phyloP scores from a whole-genome alignment of 2,888 invertebrate species.

The Nomada lathburiana region DNA sequence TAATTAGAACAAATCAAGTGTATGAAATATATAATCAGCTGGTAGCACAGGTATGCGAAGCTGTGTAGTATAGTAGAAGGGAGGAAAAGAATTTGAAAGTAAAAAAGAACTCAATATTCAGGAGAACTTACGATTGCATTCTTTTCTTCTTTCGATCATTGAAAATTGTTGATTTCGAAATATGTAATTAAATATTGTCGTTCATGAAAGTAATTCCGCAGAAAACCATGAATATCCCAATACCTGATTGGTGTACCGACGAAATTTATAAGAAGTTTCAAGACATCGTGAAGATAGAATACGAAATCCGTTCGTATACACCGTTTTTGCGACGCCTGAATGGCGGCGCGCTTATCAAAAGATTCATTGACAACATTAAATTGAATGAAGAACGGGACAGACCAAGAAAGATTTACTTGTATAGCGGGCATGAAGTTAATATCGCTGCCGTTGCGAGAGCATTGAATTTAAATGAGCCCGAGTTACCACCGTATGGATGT shows the following conservation, averaged over 20 bases:
- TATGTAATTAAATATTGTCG: not conserved
- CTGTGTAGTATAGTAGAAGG: not conserved
- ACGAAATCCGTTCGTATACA: slow-evolving; percentile 61
- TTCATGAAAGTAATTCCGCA: slow-evolving; percentile 34
- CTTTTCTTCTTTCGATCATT: no score
- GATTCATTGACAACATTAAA: slow-evolving; percentile 67
- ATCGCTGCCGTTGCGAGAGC: slow-evolving; percentile 62
- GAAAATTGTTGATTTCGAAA: not conserved
- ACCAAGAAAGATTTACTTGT: slow-evolving; percentile 72
- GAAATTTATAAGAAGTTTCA: slow-evolving; percentile 54
- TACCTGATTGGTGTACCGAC: slow-evolving; percentile 71
- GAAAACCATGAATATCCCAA: slow-evolving; percentile 58
- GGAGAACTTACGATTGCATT: no score
- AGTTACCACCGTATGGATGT: slow-evolving; percentile 62
- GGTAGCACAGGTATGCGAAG: slow-evolving; percentile 64
- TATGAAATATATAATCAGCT: slow-evolving; percentile 60
- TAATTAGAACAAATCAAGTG: slow-evolving; percentile 10
- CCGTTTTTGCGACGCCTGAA: slow-evolving; percentile 57
- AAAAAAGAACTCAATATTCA: no score
- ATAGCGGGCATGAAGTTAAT: slow-evolving; percentile 73
- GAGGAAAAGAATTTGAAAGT: no score
- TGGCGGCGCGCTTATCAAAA: slow-evolving; percentile 64
- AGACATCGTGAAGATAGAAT: slow-evolving; percentile 33
- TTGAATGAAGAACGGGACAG: not conserved
- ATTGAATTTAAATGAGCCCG: slow-evolving; percentile 57